A percentile compares a stretch with the other conserved stretches of the same genome.
Conservation (phyloP, 2,888 invertebrate genomes). For the Drosophila tripunctata region DNA sequence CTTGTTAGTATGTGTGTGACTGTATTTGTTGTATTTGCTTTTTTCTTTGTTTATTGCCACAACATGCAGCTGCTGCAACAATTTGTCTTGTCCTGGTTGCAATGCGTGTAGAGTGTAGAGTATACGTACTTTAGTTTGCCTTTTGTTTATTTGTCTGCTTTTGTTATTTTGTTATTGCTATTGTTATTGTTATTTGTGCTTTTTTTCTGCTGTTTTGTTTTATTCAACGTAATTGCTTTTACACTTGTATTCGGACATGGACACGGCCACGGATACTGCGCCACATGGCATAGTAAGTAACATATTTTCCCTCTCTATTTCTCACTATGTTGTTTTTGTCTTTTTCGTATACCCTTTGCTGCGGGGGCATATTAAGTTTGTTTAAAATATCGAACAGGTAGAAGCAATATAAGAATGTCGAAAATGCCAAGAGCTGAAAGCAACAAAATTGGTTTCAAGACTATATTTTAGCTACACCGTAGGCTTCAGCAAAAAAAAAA, state of each 20-base stretch:
- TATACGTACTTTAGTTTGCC: slow-evolving; percentile 39
- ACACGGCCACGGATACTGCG: slow-evolving; percentile 32
- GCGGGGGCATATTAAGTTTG: background rate
- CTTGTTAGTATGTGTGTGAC: slow-evolving; percentile 7
- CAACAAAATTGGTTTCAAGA: too few relatives aligned
- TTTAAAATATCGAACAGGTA: too few relatives aligned
- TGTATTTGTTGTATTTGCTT: slow-evolving; percentile 6
- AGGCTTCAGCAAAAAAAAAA: too few relatives aligned
- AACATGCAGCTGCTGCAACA: slow-evolving; percentile 78
- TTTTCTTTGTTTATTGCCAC: slow-evolving; percentile 68
- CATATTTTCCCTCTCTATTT: slow-evolving; percentile 30
- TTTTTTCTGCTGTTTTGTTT: slow-evolving; percentile 49
- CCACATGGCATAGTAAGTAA: slow-evolving; percentile 52
- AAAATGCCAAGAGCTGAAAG: too few relatives aligned
- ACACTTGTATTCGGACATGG: slow-evolving; percentile 49
- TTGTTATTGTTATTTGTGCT: slow-evolving; percentile 18
- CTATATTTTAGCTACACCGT: too few relatives aligned
- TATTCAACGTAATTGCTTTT: slow-evolving; percentile 75
- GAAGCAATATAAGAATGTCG: too few relatives aligned
- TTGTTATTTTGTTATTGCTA: slow-evolving; percentile 28
- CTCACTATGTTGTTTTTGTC: background rate
- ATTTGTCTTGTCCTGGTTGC: slow-evolving; percentile 63
- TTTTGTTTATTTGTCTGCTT: slow-evolving; percentile 65
- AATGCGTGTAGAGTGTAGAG: slow-evolving; percentile 27
- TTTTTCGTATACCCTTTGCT: background rate